Evolutionary conservation across 1,140 invertebrate species (phyloP), one percentile per base, ranked within the genome.

Genomic region (Elysia chlorotica): DNA sequence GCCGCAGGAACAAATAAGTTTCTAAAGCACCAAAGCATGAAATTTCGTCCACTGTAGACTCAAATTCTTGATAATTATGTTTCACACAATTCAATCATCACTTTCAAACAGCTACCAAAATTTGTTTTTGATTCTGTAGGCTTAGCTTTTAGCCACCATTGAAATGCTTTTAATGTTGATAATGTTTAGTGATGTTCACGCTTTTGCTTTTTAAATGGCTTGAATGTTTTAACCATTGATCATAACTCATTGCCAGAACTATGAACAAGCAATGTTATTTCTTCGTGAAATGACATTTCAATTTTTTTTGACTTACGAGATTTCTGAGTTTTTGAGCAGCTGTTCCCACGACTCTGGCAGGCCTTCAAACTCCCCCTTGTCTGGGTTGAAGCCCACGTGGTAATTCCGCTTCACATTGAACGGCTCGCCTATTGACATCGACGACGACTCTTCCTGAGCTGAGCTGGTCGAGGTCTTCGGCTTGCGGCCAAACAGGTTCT

Each of bases 311-410:
- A 68, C 61, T 84, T 80, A 86, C 84, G 84, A 71, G 31, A 86
- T 84, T 61, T 84, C 69, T 23, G 84, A 86, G 10, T 66, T 48
- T 25, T 77, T 78, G 3, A 86, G 71, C 23, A 84, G 65, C n/a
- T 77, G 38, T 38, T 71, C 65, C 84, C 84, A 86, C 53, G 81
- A 74, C 48, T 79, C 79, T 21, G 84, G 84, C 1, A 86, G 74
- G 2, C 84, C 84, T 2, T 78, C 79, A 79, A 85, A 86, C 19
- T 78, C 61, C 68, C 83, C 82, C 31, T 78, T 81, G 1, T 70
- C n/a, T 48, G 71, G 75, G 59, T 86, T 78, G 79, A 86, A 86
- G 28, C 82, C 82, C 48, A 86, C 83, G 75, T 86, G 84, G 35
- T 83, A 81, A 62, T 85, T 85, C 30, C 82, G 80, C 61, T 79